A percentile compares a stretch with the other conserved stretches of the same genome.
These are phyloP conservation scores for Machaerirhynchus nigripectus DNA, from an alignment of 2,113 vertebrate genomes.

Conservation along the genomic window DNA sequence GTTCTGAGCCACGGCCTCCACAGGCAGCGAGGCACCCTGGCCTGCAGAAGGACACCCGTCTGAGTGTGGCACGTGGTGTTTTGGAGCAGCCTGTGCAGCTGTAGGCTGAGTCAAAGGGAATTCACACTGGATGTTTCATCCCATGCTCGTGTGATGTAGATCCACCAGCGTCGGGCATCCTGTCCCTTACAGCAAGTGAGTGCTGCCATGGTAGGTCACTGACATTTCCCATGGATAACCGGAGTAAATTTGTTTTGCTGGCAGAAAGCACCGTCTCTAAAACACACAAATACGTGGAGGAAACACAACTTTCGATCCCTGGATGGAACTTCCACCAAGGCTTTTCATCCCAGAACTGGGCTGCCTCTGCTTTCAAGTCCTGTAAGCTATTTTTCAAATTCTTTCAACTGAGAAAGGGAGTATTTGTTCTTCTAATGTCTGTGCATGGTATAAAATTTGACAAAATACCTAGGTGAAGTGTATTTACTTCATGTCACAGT, in stretches of 20 bases:
- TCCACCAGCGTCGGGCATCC: background rate
- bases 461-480: background rate
- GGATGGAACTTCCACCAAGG: conserved; percentile 89
- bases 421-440: background rate
- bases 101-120: background rate
- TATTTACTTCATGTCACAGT: background rate
- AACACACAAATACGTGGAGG: conserved; percentile 84
- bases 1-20: background rate
- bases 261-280: conserved; percentile 78
- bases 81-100: background rate
- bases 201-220: background rate
- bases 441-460: background rate
- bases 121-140: background rate
- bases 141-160: background rate
- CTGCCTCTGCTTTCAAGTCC: conserved; percentile 97
- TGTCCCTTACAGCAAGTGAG: background rate
- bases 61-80: background rate
- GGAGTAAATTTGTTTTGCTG: conserved; percentile 23
- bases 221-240: background rate
- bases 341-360: conserved; percentile 96
- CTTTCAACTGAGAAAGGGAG: background rate
- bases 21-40: background rate
- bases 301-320: conserved; percentile 90
- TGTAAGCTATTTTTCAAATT: conserved; percentile 72
- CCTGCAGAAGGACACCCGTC: too few relatives aligned